A percentile compares a stretch with the other conserved stretches of the same genome.
Conservation (phyloP, 2,888 invertebrate genomes). For the Myathropa florea region DNA sequence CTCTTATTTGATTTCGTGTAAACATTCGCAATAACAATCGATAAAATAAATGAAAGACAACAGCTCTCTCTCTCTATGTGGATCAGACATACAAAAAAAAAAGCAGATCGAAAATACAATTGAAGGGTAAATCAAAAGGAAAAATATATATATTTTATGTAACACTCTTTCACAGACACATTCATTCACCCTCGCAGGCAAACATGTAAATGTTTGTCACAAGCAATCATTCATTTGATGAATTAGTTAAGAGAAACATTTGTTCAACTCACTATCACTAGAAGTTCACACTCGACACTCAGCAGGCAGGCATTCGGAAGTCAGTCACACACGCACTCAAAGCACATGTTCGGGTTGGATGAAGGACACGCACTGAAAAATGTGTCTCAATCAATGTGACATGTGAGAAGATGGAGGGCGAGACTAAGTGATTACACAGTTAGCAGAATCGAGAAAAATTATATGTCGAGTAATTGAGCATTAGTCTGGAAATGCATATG, state of each 20-base stretch:
- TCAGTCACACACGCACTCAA: neutral
- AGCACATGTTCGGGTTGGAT: neutral
- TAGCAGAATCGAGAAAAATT: neutral
- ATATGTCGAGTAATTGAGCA: neutral
- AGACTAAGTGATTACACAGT: neutral
- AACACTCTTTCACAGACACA: neutral
- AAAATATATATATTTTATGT: neutral
- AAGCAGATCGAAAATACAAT: neutral
- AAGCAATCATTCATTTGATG: slow-evolving; percentile 53
- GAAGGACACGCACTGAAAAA: neutral
- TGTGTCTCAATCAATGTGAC: neutral
- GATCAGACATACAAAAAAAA: neutral
- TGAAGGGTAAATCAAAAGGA: neutral
- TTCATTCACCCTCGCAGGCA: slow-evolving; percentile 27
- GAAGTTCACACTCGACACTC: slow-evolving; percentile 33
- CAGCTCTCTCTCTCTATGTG: too few relatives aligned
- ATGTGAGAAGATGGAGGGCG: neutral
- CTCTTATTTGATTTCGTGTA: neutral
- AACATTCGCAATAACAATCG: slow-evolving; percentile 10
- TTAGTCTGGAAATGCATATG: too few relatives aligned
- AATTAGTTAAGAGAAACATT: slow-evolving; percentile 13
- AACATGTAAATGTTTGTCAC: slow-evolving; percentile 58
- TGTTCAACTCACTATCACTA: slow-evolving; percentile 30
- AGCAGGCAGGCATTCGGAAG: neutral
- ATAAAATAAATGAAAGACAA: neutral